Percentiles rank a stretch among this genome's conserved stretches.
Evolutionary conservation across 2,797 vertebrate genomes (phyloP).

Genomic region (Enteromius argenteus): DNA sequence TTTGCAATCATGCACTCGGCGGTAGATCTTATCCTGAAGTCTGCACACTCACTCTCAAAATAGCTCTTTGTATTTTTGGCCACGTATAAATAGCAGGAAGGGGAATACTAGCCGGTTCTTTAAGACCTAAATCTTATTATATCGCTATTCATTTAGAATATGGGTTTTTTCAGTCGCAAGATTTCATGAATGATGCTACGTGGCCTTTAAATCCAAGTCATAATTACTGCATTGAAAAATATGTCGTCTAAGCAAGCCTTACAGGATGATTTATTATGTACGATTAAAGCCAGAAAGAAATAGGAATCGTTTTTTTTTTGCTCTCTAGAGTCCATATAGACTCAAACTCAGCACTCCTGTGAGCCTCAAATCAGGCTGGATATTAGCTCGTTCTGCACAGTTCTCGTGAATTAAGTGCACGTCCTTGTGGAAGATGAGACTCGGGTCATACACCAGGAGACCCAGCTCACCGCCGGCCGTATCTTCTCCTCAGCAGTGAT

Average conservation of each 20-base stretch:
- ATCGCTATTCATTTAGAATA: not conserved
- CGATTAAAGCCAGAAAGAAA: slow-evolving; percentile 38
- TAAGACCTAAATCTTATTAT: slow-evolving; percentile 8
- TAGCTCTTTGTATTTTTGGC: slow-evolving; percentile 5
- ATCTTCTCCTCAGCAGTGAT: slow-evolving; percentile 56
- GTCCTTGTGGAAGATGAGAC: slow-evolving; percentile 59
- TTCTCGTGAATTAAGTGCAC: slow-evolving; percentile 44
- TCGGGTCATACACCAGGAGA: slow-evolving; percentile 55
- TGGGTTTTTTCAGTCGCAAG: slow-evolving; percentile 2
- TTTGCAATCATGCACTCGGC: slow-evolving; percentile 44
- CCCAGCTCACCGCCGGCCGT: slow-evolving; percentile 38
- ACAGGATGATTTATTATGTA: slow-evolving; percentile 40
- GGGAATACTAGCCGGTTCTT: not conserved
- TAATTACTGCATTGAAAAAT: slow-evolving; percentile 17
- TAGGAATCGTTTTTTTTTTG: slow-evolving; percentile 33
- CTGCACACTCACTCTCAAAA: slow-evolving; percentile 25
- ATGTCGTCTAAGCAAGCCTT: slow-evolving; percentile 24
- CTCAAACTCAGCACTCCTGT: slow-evolving; percentile 25
- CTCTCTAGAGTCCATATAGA: slow-evolving; percentile 1
- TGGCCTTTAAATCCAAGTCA: slow-evolving; percentile 16
- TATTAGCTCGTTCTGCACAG: slow-evolving; percentile 34
- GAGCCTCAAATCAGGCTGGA: slow-evolving; percentile 27
- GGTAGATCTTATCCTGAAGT: slow-evolving; percentile 35
- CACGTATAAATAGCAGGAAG: slow-evolving; percentile 1
- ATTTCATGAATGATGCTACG: slow-evolving; percentile 9